Evolutionary conservation across 1,140 invertebrate species (phyloP).

Genomic region (Branchinecta lindahli): DNA sequence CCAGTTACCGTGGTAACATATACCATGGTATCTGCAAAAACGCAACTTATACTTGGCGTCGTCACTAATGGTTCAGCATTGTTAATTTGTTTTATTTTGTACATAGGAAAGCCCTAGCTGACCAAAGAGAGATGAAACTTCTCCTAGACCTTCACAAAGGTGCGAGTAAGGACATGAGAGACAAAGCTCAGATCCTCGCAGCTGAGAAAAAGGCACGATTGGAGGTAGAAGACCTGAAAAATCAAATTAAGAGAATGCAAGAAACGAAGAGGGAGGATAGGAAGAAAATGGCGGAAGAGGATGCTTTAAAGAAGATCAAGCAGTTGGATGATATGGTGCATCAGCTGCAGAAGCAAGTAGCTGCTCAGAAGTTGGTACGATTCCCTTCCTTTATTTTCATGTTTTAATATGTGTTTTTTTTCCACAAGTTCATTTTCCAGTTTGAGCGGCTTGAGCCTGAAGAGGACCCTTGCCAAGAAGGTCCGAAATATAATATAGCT

Average conservation of each 20-base stretch:
- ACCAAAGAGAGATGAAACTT: constrained; percentile 63
- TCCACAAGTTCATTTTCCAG: no score
- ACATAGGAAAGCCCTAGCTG: constrained; percentile 70
- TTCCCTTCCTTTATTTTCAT: not conserved
- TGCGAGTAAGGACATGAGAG: constrained; percentile 84
- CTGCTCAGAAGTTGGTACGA: constrained; percentile 55
- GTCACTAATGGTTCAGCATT: no score
- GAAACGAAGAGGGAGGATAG: constrained; percentile 81
- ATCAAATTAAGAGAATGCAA: constrained; percentile 66
- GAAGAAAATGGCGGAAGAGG: constrained; percentile 85
- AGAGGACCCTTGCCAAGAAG: no score
- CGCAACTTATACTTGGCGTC: not conserved
- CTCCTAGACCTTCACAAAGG: constrained; percentile 94
- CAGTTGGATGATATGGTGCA: constrained; percentile 71
- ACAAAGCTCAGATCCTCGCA: constrained; percentile 91
- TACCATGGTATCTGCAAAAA: no score
- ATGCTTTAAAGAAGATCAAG: constrained; percentile 84
- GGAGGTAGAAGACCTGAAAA: constrained; percentile 74
- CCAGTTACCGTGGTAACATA: no score
- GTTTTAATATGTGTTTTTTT: no score
- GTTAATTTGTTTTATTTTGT: no score
- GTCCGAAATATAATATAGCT: constrained; percentile 1
- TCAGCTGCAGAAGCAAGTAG: constrained; percentile 37
- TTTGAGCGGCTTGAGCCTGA: no score
- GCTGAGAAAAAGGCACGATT: constrained; percentile 75